A percentile compares a stretch with the other conserved stretches of the same genome.
Evolutionary conservation across 2,888 invertebrate genomes (phyloP).

Genomic region (Morpho helenor): DNA sequence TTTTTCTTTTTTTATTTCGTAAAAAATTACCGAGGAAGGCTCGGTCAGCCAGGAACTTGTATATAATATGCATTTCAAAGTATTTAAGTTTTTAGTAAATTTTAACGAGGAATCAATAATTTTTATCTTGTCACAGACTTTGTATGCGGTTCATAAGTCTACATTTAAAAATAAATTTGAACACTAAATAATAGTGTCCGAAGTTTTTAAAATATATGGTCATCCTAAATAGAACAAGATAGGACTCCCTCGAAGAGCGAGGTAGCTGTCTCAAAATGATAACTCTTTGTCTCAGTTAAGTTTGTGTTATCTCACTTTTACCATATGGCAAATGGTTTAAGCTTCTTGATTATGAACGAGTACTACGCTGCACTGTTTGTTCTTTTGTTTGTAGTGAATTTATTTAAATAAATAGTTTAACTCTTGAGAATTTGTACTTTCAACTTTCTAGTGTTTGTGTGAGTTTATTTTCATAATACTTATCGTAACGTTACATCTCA

Average conservation of each 20-base stretch:
- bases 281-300: too few species aligned
- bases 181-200: too few species aligned
- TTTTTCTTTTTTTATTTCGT: too few species aligned
- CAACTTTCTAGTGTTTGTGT: conserved; percentile 24
- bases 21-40: too few species aligned
- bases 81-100: too few species aligned
- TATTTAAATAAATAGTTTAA: conserved; percentile 22
- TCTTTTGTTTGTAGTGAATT: conserved; percentile 27
- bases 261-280: conserved; percentile 3
- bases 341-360: conserved; percentile 15
- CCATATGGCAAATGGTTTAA: conserved; percentile 1
- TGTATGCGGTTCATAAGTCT: too few species aligned
- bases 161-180: too few species aligned
- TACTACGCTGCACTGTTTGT: conserved; percentile 26
- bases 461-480: conserved; percentile 21
- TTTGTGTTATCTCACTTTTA: too few species aligned
- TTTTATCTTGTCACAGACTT: too few species aligned
- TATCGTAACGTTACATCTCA: conserved; percentile 17
- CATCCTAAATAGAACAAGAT: background rate
- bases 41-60: too few species aligned
- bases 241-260: conserved; percentile 3
- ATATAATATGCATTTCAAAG: too few species aligned
- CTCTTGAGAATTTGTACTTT: conserved; percentile 20
- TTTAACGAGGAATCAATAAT: too few species aligned
- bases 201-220: background rate